Evolutionary conservation across 2,113 vertebrate genomes (phyloP).

Genomic region (Scalopus aquaticus): DNA sequence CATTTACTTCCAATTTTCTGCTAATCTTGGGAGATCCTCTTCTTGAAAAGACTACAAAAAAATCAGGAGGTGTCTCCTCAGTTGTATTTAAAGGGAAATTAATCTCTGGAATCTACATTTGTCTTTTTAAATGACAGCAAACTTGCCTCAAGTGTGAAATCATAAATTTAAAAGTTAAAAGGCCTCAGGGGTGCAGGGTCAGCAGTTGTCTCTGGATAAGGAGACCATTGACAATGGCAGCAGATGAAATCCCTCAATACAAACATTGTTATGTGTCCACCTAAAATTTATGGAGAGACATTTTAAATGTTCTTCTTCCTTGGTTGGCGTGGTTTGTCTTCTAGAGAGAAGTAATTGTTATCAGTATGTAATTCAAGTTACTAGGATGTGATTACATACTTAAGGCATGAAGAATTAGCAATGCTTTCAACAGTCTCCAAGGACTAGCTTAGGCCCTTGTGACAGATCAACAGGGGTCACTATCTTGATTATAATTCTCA

Average conservation of each 20-base stretch:
- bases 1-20: not conserved
- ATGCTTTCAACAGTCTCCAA: slow-evolving; percentile 78
- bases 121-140: slow-evolving; percentile 55
- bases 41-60: not conserved
- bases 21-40: not conserved
- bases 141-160: slow-evolving; percentile 59
- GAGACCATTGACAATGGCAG: slow-evolving; percentile 1
- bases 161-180: slow-evolving; percentile 65
- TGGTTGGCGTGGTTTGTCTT: not conserved
- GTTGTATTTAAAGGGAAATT: slow-evolving; percentile 45
- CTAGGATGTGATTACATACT: slow-evolving; percentile 78
- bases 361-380: slow-evolving; percentile 76
- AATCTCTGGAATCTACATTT: slow-evolving; percentile 61
- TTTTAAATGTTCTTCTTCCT: slow-evolving; percentile 56
- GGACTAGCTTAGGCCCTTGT: slow-evolving; percentile 30
- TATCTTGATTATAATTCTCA: slow-evolving; percentile 58
- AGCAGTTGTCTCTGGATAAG: slow-evolving; percentile 58
- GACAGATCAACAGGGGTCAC: slow-evolving; percentile 68
- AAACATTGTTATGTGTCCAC: not conserved
- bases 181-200: not conserved
- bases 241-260: slow-evolving; percentile 36
- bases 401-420: slow-evolving; percentile 81
- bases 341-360: slow-evolving; percentile 70
- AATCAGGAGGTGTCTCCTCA: not conserved
- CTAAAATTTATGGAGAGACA: slow-evolving; percentile 17